Percentiles rank a stretch among this genome's conserved stretches.
These are phyloP conservation scores for Chloropsis hardwickii DNA, from an alignment of 2,113 vertebrate species.

Conservation along the genomic window DNA sequence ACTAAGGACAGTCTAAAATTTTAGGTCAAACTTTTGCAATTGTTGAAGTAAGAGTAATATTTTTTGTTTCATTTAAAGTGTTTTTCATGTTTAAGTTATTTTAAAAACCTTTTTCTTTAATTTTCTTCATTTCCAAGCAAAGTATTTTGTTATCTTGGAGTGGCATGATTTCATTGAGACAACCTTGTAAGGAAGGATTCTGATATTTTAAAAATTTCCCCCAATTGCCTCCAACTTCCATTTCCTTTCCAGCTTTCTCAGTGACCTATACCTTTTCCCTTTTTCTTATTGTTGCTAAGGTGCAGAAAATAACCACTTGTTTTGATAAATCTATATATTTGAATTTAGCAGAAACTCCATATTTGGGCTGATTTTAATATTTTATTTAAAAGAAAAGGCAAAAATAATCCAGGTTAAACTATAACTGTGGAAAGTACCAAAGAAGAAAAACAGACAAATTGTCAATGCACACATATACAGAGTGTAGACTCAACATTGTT, in stretches of 20 bases:
- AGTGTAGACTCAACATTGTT: fast-evolving
- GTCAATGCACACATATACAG: fast-evolving
- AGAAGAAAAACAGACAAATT: neutral
- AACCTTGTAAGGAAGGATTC: neutral
- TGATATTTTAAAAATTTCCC: neutral
- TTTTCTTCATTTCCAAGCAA: neutral
- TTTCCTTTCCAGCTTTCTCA: neutral
- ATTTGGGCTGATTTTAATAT: neutral
- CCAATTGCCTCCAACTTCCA: neutral
- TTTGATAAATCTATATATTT: neutral
- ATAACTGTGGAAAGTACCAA: neutral
- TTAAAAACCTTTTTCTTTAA: neutral
- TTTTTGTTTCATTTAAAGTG: neutral
- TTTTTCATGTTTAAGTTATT: neutral
- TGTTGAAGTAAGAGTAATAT: neutral
- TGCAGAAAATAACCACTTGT: neutral
- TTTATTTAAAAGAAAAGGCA: neutral
- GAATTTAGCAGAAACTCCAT: neutral
- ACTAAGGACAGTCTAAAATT: neutral
- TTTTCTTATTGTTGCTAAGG: neutral
- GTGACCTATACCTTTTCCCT: neutral
- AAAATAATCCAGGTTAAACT: neutral
- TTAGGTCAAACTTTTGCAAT: neutral
- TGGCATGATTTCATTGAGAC: neutral
- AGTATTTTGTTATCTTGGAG: neutral